Evolutionary conservation across 1,140 invertebrate genomes (phyloP).

Genomic region (Grapholita molesta): DNA sequence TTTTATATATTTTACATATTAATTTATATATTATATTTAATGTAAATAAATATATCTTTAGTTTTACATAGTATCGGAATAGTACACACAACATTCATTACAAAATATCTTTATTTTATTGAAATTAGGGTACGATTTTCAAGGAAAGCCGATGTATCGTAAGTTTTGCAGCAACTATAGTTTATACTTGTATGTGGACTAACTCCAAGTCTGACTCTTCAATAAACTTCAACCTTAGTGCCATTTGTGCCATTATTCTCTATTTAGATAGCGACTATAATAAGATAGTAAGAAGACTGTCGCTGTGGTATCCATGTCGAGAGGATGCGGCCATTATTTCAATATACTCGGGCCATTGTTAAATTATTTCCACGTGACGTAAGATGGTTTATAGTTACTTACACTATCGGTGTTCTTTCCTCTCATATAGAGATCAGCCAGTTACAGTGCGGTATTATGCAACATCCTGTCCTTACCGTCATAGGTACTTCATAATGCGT

Average conservation of each 20-base stretch:
- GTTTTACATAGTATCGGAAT: too few species aligned
- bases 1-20: too few species aligned
- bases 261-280: background rate
- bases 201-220: too few species aligned
- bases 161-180: too few species aligned
- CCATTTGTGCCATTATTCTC: background rate
- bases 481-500: slow-evolving; percentile 7
- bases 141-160: too few species aligned
- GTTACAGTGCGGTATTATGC: slow-evolving; percentile 11
- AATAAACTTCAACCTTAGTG: too few species aligned
- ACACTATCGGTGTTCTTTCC: slow-evolving; percentile 24
- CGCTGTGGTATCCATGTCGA: background rate
- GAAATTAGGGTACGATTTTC: too few species aligned
- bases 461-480: slow-evolving; percentile 21
- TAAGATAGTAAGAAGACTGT: background rate
- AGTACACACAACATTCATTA: too few species aligned
- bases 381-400: slow-evolving; percentile 18
- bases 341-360: slow-evolving; percentile 45
- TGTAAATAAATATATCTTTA: too few species aligned
- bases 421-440: slow-evolving; percentile 15
- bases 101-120: too few species aligned
- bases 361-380: slow-evolving; percentile 39
- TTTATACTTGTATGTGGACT: too few species aligned
- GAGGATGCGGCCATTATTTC: slow-evolving; percentile 60
- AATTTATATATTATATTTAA: too few species aligned